These are phyloP conservation scores for Fratercula arctica DNA, from an alignment of 2,797 vertebrate species.

Conservation along the genomic window DNA sequence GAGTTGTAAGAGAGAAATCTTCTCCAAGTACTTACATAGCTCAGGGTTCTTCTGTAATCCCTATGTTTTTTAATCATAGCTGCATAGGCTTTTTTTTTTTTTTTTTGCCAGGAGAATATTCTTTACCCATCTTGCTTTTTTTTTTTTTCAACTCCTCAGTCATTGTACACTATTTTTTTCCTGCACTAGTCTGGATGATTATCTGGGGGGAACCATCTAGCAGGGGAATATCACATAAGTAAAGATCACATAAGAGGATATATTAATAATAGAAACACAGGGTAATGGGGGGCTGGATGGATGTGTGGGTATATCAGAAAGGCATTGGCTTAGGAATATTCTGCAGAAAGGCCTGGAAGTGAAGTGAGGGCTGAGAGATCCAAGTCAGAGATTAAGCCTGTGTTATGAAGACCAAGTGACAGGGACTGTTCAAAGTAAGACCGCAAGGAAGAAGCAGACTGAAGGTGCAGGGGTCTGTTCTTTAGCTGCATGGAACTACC, in stretches of 20 bases:
- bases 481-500: not conserved
- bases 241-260: not conserved
- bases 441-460: not conserved
- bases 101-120: not conserved
- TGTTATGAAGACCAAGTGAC: not conserved
- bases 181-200: not conserved
- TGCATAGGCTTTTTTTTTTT: not conserved
- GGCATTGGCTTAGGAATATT: not conserved
- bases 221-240: not conserved
- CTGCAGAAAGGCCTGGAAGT: not conserved
- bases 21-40: not conserved
- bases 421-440: not conserved
- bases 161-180: not conserved
- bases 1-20: not conserved
- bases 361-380: not conserved
- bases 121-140: not conserved
- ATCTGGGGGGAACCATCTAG: not conserved
- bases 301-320: accelerated
- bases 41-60: not conserved
- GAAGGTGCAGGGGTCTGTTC: not conserved
- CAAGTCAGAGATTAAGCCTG: not conserved
- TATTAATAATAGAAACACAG: not conserved
- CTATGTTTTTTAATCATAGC: not conserved
- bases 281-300: not conserved
- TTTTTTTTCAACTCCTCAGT: not conserved